Evolutionary conservation across 2,797 vertebrate genomes (phyloP), one percentile per base, ranked within the genome.

Genomic region (Rhinatrema bivittatum): DNA sequence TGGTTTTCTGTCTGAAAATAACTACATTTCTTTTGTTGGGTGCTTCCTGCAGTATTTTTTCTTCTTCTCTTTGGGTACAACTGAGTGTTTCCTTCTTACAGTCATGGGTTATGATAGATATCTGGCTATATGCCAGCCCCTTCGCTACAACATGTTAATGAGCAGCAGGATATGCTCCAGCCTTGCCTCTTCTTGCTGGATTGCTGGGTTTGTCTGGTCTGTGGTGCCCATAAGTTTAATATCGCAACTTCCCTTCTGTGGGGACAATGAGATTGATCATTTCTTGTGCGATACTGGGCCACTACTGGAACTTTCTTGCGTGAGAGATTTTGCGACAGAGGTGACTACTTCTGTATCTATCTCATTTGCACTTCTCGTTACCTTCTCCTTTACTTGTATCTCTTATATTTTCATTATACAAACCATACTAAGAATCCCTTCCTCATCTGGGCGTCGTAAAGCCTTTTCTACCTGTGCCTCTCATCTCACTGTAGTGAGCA

Each of bases 341-440:
- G n/a, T n/a, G n/a, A n/a, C n/a, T n/a, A n/a, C n/a, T n/a, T n/a
- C n/a, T n/a, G n/a, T n/a, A n/a, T n/a, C n/a, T n/a, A n/a, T n/a
- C n/a, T n/a, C n/a, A n/a, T n/a, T n/a, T n/a, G n/a, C n/a, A n/a
- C n/a, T n/a, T n/a, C n/a, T n/a, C n/a, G n/a, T n/a, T n/a, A n/a
- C n/a, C n/a, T n/a, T n/a, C n/a, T 17, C 46, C 10, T 21, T 69
- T 12, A 35, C 65, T 16, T 12, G 62, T 2, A n/a, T 43, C 7
- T 69, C 60, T 12, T 66, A 60, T 3, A 46, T 20, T 5, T 39
- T 47, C 3, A 53, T 56, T n/a, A n/a, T n/a, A n/a, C n/a, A n/a
- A n/a, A n/a, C n/a, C 12, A 21, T 66, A 3, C 16, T 59, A 4
- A 2, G 2, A n/a, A 27, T 46, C 17, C n/a, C 10, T 1, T 36